phyloP scores from a whole-genome alignment of 2,888 invertebrate genomes.

The Eudemis profundana region DNA sequence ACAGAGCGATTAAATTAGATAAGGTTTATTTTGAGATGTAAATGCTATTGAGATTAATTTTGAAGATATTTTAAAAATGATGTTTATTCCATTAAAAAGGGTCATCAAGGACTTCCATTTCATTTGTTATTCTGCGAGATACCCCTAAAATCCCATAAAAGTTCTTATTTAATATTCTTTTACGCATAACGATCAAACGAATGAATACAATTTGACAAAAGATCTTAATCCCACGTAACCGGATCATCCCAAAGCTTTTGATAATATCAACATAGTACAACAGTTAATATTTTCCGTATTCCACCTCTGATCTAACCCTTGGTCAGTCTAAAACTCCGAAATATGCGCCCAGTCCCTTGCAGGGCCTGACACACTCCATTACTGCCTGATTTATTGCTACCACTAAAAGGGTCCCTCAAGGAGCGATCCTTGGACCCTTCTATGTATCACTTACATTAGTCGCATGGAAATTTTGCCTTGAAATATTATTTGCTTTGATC shows the following conservation, averaged over 20 bases:
- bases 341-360: conserved; percentile 68
- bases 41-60: background rate
- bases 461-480: conserved; percentile 74
- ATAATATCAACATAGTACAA: conserved; percentile 60
- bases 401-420: conserved; percentile 81
- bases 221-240: conserved; percentile 12
- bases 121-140: background rate
- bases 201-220: background rate
- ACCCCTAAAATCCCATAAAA: background rate
- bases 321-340: conserved; percentile 72
- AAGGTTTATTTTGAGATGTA: background rate
- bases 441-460: conserved; percentile 76
- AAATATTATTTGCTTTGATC: conserved; percentile 75
- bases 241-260: conserved; percentile 58
- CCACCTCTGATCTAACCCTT: conserved; percentile 56
- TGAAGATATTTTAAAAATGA: too few relatives aligned
- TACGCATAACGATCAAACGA: conserved; percentile 2
- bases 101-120: too few relatives aligned
- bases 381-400: conserved; percentile 79
- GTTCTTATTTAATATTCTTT: background rate
- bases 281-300: conserved; percentile 64
- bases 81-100: too few relatives aligned
- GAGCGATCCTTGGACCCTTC: conserved; percentile 71
- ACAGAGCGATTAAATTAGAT: background rate
- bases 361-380: conserved; percentile 77